Evolutionary conservation across 2,888 invertebrate genomes (phyloP).

Genomic region (Thymelicus acteon): DNA sequence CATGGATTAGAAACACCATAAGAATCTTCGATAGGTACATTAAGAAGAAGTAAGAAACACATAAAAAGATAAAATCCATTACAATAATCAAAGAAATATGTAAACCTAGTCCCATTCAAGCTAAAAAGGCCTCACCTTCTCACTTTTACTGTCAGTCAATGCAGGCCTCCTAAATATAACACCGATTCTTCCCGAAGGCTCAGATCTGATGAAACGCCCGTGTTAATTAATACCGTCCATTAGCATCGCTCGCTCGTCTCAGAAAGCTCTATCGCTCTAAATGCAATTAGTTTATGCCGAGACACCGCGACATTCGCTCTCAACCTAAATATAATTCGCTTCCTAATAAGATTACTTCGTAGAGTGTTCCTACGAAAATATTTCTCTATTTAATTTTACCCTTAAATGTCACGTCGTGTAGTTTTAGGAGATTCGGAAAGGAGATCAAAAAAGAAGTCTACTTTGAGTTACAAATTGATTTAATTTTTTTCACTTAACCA

Average conservation of each 20-base stretch:
- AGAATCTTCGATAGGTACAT: too few species aligned
- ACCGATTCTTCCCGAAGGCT: slow-evolving; percentile 51
- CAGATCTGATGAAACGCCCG: slow-evolving; percentile 76
- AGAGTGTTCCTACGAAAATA: slow-evolving; percentile 75
- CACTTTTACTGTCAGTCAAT: too few species aligned
- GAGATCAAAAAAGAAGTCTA: too few species aligned
- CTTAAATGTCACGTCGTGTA: not conserved
- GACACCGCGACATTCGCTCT: slow-evolving; percentile 71
- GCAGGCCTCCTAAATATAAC: not conserved
- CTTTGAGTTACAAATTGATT: too few species aligned
- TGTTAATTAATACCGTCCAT: slow-evolving; percentile 82
- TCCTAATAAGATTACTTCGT: slow-evolving; percentile 71
- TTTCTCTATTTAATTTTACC: slow-evolving; percentile 44
- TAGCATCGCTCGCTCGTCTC: slow-evolving; percentile 77
- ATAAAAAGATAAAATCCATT: too few species aligned
- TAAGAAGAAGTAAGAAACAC: too few species aligned
- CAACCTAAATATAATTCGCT: slow-evolving; percentile 78
- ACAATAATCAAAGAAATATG: too few species aligned
- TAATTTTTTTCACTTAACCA: too few species aligned
- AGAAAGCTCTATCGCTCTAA: slow-evolving; percentile 73
- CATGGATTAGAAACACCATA: too few species aligned
- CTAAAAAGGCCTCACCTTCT: too few species aligned
- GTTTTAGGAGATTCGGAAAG: not conserved
- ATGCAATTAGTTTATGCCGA: slow-evolving; percentile 76
- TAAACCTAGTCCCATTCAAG: too few species aligned